Evolutionary conservation across 1,140 invertebrate genomes (phyloP).

Genomic region (Mya arenaria): DNA sequence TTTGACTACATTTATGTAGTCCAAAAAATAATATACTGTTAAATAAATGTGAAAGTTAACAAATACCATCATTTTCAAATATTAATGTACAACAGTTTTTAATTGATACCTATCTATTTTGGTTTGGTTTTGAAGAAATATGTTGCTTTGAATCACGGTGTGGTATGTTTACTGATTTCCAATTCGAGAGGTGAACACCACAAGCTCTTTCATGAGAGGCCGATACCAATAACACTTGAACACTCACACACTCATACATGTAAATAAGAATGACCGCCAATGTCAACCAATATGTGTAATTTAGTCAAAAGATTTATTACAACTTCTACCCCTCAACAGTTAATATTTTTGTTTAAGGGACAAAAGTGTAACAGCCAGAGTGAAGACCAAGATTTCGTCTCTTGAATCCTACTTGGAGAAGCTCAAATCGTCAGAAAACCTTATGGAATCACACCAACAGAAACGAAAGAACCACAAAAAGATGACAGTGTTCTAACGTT

Average conservation of each 20-base stretch:
- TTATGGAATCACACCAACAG: constrained; percentile 53
- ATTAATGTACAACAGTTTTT: not conserved
- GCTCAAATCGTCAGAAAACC: constrained; percentile 42
- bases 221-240: not conserved
- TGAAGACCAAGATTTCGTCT: constrained; percentile 44
- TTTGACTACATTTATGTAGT: not conserved
- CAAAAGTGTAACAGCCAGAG: constrained; percentile 36
- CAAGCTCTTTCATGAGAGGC: not conserved
- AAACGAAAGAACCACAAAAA: constrained; percentile 59
- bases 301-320: not conserved
- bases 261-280: not conserved
- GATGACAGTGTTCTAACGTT: constrained; percentile 52
- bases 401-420: constrained; percentile 39
- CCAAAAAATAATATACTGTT: not conserved
- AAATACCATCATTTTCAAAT: no score
- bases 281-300: not conserved
- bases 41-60: not conserved
- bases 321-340: not conserved
- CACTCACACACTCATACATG: not conserved
- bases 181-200: not conserved
- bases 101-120: not conserved
- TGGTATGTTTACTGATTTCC: not conserved
- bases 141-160: no score
- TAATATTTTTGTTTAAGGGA: constrained; percentile 40
- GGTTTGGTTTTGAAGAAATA: no score